Evolutionary conservation across 92 coral and sea anemone species (phyloP).

Genomic region (Umimayanthus chanpuru): DNA sequence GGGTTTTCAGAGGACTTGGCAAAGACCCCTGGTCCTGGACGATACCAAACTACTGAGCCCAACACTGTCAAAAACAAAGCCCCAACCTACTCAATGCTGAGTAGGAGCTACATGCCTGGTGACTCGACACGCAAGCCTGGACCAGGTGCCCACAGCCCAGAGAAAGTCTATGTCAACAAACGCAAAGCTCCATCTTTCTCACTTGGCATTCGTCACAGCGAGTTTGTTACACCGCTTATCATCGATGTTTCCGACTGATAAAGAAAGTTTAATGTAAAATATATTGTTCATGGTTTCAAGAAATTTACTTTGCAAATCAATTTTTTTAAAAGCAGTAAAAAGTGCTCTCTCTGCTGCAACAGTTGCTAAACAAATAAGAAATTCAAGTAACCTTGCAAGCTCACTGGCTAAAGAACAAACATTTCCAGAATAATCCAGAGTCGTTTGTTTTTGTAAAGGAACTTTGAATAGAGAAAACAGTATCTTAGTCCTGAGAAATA

Average conservation of each 20-base stretch:
- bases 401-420: background rate
- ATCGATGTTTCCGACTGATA: slow-evolving; percentile 82
- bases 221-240: slow-evolving; percentile 91
- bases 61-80: slow-evolving; percentile 66
- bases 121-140: slow-evolving; percentile 96
- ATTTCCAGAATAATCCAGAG: too few relatives aligned
- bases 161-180: slow-evolving; percentile 86
- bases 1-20: slow-evolving; percentile 98
- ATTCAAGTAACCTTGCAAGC: background rate
- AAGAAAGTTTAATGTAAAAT: slow-evolving; percentile 16
- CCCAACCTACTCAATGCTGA: slow-evolving; percentile 82
- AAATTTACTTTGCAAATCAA: slow-evolving; percentile 1
- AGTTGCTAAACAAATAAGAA: background rate
- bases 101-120: slow-evolving; percentile 95
- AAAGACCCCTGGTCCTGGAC: slow-evolving; percentile 96
- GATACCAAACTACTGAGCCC: slow-evolving; percentile 72
- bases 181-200: slow-evolving; percentile 73
- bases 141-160: slow-evolving; percentile 99
- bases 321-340: slow-evolving; percentile 22
- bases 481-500: background rate
- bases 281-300: background rate
- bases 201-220: slow-evolving; percentile 96
- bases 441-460: background rate
- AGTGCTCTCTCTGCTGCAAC: background rate
- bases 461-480: background rate